Evolutionary conservation across 2,797 vertebrate genomes (phyloP), one percentile per base, ranked within the genome.

Genomic region (Poeciliopsis turneri): DNA sequence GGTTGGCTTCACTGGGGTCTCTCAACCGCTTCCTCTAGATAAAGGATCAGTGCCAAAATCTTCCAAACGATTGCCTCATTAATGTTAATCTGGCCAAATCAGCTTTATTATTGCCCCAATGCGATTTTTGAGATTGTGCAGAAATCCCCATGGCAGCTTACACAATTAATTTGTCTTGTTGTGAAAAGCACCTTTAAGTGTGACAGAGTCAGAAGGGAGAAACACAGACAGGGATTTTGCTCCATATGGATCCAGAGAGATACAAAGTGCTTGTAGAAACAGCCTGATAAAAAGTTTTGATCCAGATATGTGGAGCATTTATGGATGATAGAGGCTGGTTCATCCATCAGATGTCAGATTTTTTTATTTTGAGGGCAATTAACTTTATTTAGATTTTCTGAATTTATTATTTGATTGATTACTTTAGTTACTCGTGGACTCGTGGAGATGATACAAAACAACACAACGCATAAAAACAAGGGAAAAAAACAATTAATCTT

Each of bases 81-180:
- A 90, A 89, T 89, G 89, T 82, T 93, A 92, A 93, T 92, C 87
- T 91, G 83, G 85, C 80, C 82, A 93, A 92, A 93, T 93, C 93
- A 83, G 87, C 85, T 88, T 90, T 88, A 92, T 93, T 91, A 93
- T 93, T 92, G 89, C 90, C 90, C 86, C 86, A 90, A 85, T 92
- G 90, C 81, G 90, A 90, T 89, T 49, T 93, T 92, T 94, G 93
- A 94, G 78, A 84, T 92, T 92, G 89, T 90, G 84, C 92, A 84
- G 82, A 91, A 93, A 94, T 91, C 92, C 91, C 86, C 12, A 53
- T 83, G 84, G 92, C 87, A 92, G 92, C 80, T 94, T 92, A 93
- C 77, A 78, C 88, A 90, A 94, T 95, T 95, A 94, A 80, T 76
- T 68, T 77, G 91, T 88, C 82, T 93, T 88, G 82, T 84, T 86